Evolutionary conservation across 1,140 invertebrate genomes (phyloP), one percentile per base, ranked within the genome.

Genomic region (Caenorhabditis remanei): DNA sequence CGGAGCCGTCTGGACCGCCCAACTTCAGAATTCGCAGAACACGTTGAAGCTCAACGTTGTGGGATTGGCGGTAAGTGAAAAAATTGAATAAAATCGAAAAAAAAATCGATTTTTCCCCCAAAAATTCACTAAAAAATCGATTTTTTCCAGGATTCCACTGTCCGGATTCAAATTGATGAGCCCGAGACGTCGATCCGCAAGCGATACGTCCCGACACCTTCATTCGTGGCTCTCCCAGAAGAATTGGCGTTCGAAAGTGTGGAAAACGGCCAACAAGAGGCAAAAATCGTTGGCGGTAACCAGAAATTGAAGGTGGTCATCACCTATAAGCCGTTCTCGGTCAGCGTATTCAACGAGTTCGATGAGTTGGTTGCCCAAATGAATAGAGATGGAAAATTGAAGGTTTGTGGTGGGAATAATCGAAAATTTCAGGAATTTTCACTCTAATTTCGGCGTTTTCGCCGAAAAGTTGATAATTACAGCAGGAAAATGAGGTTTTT

Each of bases 341-440:
- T 91, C 40, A 88, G 92, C 58, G 85, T 91, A 32, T 92, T 50
- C 84, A 88, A 88, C 21, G 55, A 40, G 5, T 61, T 75, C 9
- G 87, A 82, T n/a, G 87, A 88, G 40, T 75, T 88, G 3, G 84
- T 88, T 14, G 46, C 75, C 16, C 87, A 88, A 85, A 32, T 88
- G 2, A 88, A 88, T 40, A 56, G 63, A 55, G 84, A 85, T 46
- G 87, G 87, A 79, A 88, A 88, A 41, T 67, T 88, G 13, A 88
- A 88, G 84, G 84, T 79, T 58, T 13, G 50, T 88, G 32, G 32
- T 32, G 67, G 7, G 43, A 48, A 16, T 6, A 79, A 61, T 21
- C 0, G 19, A 6, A 14, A 48, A 55, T 95, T 96, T 41, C 24
- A 11, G 95, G 96, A 90, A 95, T 41, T 16, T 43, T 48, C 7